phyloP scores from a whole-genome alignment of 2,797 vertebrate genomes.

The Caiman crocodilus region DNA sequence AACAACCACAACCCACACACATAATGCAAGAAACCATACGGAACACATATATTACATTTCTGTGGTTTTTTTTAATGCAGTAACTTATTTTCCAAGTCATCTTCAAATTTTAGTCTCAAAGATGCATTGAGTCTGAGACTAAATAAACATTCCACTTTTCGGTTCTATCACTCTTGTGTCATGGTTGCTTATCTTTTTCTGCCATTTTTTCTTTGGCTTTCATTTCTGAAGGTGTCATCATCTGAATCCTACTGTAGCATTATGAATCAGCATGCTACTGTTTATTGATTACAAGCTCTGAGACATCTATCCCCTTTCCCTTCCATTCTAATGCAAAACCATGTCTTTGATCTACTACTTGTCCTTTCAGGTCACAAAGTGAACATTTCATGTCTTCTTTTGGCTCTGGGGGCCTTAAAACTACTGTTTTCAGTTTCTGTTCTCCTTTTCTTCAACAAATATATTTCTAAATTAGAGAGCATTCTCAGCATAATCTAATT shows the following conservation, averaged over 20 bases:
- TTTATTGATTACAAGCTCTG: slow-evolving; percentile 18
- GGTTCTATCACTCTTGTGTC: neutral
- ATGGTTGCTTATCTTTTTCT: neutral
- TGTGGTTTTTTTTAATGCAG: slow-evolving; percentile 4
- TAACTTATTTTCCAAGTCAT: neutral
- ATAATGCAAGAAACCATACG: slow-evolving; percentile 67
- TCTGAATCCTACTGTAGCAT: neutral
- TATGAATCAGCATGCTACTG: slow-evolving; percentile 7
- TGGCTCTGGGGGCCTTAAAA: slow-evolving; percentile 10
- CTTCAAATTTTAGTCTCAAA: neutral
- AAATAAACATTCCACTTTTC: neutral
- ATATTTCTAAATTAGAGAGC: neutral
- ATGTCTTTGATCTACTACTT: neutral
- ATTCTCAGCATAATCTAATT: neutral
- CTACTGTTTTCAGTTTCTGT: neutral
- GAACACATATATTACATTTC: slow-evolving; percentile 59
- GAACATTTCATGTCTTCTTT: slow-evolving; percentile 8
- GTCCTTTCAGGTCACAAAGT: slow-evolving; percentile 7
- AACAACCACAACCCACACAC: slow-evolving; percentile 76
- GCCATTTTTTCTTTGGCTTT: neutral
- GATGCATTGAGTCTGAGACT: neutral
- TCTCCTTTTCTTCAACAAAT: slow-evolving; percentile 5
- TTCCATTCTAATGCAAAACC: neutral
- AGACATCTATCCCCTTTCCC: neutral
- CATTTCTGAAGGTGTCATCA: neutral